Base-by-base conservation (phyloP, 2,888 invertebrate genomes). In the Coenonympha glycerion region DNA sequence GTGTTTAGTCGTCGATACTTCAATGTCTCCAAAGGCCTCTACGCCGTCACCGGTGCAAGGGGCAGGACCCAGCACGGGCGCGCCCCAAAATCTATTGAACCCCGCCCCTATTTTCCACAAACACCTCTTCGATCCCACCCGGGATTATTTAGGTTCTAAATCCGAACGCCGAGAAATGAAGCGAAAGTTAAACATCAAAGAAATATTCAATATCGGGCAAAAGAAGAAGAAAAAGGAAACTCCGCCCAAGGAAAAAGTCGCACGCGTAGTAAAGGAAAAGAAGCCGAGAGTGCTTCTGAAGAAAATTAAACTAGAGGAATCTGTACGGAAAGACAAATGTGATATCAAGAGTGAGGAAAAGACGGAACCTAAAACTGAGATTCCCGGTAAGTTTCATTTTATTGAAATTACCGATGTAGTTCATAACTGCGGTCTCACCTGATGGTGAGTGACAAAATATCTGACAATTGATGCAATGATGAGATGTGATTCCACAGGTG, bases 81-180 rank as follows among this genome's bases (percentile, higher is more conserved):
- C 53, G 2, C 47, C 57, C 2, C 55, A 60, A 5, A 50, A 57
- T 1, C 55, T 53, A 3, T 37, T 45, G 42, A 36, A 61, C 18
- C 9, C 46, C 6, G 3, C 24, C 3, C 71, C 76, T 1, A 63
- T 68, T 1, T 79, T 66, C 56, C 84, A 88, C 56, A 88, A 76
- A 3, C 88, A 88, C 51, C 70, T 88, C 0, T 88, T 88, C 57
- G 88, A 88, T 53, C 88, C 88, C 0, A 73, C 86, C 1, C 69
- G 86, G 15, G 88, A 88, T 60, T 87, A 87, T 56, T 61, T 88
- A 55, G 78, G 86, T 5, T 90, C 91, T 0, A 93, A 93, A 71
- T 91, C 91, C 65, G 92, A 93, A 64, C 82, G 92, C 1, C 85
- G 92, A 3, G 91, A 91, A 65, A 90, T 89, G 68, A 93, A 92